These are phyloP conservation scores for Dicycla oo DNA, from an alignment of 2,888 invertebrate species.

Conservation along the genomic window DNA sequence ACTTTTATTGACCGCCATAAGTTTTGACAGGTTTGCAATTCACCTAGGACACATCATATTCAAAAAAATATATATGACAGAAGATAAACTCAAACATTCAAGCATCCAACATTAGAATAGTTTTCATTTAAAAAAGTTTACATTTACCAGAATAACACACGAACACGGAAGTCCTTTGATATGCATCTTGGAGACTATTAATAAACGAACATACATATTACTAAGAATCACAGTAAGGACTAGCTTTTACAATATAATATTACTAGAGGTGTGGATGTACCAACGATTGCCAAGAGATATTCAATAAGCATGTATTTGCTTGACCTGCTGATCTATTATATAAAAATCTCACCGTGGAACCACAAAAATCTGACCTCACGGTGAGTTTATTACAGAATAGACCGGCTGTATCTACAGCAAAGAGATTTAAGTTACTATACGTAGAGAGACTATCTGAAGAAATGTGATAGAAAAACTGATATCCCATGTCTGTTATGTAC, in stretches of 20 bases:
- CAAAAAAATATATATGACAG: not conserved
- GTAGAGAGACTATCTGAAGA: too few relatives aligned
- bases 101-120: conserved; percentile 36
- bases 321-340: not conserved
- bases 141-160: conserved; percentile 57
- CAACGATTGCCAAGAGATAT: conserved; percentile 18
- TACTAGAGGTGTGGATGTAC: conserved; percentile 58
- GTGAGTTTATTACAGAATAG: too few relatives aligned
- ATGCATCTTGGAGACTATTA: conserved; percentile 76
- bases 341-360: too few relatives aligned
- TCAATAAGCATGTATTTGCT: not conserved
- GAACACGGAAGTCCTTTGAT: conserved; percentile 74
- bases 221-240: conserved; percentile 87
- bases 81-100: conserved; percentile 41
- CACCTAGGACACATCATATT: not conserved
- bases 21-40: not conserved
- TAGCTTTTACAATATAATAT: conserved; percentile 75
- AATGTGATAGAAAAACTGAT: too few relatives aligned
- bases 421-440: too few relatives aligned
- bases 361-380: too few relatives aligned
- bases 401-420: too few relatives aligned
- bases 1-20: not conserved
- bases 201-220: conserved; percentile 62
- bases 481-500: too few relatives aligned
- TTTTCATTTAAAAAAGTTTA: conserved; percentile 42